A percentile compares a stretch with the other conserved stretches of the same genome.
These are phyloP conservation scores for Tenodera sinensis DNA, from an alignment of 2,888 invertebrate genomes.

Conservation along the genomic window DNA sequence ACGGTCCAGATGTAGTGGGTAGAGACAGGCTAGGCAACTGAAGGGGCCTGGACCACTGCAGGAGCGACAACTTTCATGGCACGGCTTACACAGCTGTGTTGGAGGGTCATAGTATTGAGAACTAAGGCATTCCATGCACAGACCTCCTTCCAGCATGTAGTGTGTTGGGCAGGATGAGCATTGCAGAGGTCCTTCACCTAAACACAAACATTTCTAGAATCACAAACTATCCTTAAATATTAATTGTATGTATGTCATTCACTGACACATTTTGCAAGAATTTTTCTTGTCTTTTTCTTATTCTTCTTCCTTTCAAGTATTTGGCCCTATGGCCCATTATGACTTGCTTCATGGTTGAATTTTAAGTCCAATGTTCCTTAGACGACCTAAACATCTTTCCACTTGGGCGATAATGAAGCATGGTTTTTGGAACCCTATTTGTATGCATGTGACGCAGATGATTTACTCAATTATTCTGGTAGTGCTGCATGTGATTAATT, in stretches of 20 bases:
- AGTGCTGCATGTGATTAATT: too few species aligned
- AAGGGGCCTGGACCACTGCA: slow-evolving; percentile 68
- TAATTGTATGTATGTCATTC: background rate
- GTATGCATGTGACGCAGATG: too few species aligned
- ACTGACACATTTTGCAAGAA: too few species aligned
- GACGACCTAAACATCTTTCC: too few species aligned
- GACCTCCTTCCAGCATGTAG: slow-evolving; percentile 68
- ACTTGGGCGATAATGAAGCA: too few species aligned
- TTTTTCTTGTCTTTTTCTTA: too few species aligned
- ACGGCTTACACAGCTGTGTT: slow-evolving; percentile 64
- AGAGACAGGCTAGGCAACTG: slow-evolving; percentile 63
- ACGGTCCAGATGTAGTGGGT: slow-evolving; percentile 63
- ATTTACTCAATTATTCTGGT: too few species aligned
- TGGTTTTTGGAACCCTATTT: too few species aligned
- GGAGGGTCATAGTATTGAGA: slow-evolving; percentile 68
- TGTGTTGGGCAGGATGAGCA: slow-evolving; percentile 70
- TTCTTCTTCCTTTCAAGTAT: too few species aligned
- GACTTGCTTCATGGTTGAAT: too few species aligned
- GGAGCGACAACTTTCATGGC: slow-evolving; percentile 62
- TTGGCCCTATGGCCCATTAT: too few species aligned
- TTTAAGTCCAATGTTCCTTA: too few species aligned
- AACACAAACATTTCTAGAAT: slow-evolving; percentile 28
- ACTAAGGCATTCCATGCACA: slow-evolving; percentile 72
- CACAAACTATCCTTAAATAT: background rate
- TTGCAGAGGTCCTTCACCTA: slow-evolving; percentile 68